Evolutionary conservation across 2,797 vertebrate genomes (phyloP).

Genomic region (Emys orbicularis): DNA sequence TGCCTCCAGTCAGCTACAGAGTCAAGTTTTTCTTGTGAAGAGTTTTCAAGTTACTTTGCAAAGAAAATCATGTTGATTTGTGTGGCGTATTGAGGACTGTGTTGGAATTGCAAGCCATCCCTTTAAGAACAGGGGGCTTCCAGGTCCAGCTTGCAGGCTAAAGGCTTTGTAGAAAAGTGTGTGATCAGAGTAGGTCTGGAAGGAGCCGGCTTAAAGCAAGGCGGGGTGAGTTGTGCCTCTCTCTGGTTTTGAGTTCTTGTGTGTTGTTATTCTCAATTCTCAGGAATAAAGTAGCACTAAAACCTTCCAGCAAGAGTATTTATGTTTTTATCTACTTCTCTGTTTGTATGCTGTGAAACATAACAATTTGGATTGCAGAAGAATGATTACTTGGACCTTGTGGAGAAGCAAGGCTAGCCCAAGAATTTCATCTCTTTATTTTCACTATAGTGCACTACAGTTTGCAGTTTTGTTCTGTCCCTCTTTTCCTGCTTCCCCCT

Average conservation of each 20-base stretch:
- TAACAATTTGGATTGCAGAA: not conserved
- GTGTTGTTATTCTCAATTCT: not conserved
- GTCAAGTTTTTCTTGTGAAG: constrained; percentile 41
- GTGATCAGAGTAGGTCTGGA: not conserved
- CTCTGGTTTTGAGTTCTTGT: not conserved
- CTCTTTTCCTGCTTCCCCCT: not conserved
- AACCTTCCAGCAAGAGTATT: not conserved
- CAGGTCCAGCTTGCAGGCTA: not conserved
- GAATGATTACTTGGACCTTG: constrained; percentile 1
- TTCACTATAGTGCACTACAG: not conserved
- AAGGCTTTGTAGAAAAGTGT: not conserved
- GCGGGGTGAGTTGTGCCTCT: not conserved
- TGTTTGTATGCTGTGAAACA: not conserved
- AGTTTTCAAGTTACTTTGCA: constrained; percentile 8
- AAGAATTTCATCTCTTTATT: constrained; percentile 19
- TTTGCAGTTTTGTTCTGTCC: constrained; percentile 8
- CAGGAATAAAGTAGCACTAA: not conserved
- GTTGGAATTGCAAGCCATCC: not conserved
- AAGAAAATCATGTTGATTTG: not conserved
- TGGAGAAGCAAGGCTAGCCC: constrained; percentile 28
- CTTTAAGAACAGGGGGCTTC: not conserved
- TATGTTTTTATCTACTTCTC: not conserved
- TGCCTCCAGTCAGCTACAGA: not conserved
- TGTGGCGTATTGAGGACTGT: not conserved
- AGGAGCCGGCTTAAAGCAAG: not conserved